phyloP scores from a whole-genome alignment of 2,113 vertebrate species.

The Bubalus kerabau region DNA sequence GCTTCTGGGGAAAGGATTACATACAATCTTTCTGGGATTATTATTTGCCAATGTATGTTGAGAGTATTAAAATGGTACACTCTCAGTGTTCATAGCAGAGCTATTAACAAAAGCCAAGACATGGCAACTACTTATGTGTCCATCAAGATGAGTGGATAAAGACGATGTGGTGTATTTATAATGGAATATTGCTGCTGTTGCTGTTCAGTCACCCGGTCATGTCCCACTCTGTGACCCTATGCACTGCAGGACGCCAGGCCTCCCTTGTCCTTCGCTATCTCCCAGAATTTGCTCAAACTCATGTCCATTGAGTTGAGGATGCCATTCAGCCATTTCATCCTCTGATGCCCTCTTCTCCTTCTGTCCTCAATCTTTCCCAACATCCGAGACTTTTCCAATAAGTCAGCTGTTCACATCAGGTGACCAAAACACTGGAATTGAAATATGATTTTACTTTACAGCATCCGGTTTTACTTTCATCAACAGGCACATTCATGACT shows the following conservation, averaged over 20 bases:
- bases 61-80: background rate
- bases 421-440: background rate
- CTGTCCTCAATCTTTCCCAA: background rate
- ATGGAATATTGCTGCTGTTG: background rate
- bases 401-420: background rate
- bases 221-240: background rate
- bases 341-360: background rate
- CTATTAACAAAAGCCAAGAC: background rate
- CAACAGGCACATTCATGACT: background rate
- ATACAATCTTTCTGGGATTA: background rate
- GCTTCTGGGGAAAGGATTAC: background rate
- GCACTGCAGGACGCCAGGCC: background rate
- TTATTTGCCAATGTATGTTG: background rate
- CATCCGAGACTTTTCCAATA: background rate
- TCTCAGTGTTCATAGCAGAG: background rate
- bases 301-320: background rate
- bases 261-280: background rate
- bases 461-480: background rate
- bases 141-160: background rate
- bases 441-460: background rate
- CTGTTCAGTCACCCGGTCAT: background rate
- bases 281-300: background rate
- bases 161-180: background rate
- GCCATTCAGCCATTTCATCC: background rate
- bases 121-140: background rate